Conservation (phyloP, 2,888 invertebrate species). For the Erannis defoliaria region DNA sequence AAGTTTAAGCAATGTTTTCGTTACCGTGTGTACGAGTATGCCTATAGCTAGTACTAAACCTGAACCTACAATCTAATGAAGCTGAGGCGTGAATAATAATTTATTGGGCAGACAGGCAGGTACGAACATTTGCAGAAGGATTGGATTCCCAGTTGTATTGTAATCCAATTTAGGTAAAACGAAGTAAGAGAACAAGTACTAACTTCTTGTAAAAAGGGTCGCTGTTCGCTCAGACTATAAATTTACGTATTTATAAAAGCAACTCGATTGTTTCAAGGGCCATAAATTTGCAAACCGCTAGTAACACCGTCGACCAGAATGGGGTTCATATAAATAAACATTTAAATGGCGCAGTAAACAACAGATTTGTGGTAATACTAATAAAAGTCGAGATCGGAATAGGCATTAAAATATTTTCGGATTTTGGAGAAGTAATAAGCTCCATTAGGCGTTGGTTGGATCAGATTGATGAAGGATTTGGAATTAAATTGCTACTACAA, state of each 20-base stretch:
- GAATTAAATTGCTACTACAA: no score
- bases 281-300: slow-evolving; percentile 35
- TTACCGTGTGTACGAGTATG: neutral
- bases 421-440: slow-evolving; percentile 2
- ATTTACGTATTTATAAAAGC: slow-evolving; percentile 39
- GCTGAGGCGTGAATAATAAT: slow-evolving; percentile 12
- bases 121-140: neutral
- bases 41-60: neutral
- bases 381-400: slow-evolving; percentile 14
- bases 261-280: slow-evolving; percentile 36
- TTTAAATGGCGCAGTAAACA: slow-evolving; percentile 11
- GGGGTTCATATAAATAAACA: slow-evolving; percentile 21
- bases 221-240: slow-evolving; percentile 23
- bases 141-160: neutral
- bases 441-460: neutral
- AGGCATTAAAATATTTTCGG: neutral
- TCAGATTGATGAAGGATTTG: neutral
- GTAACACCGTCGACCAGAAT: slow-evolving; percentile 19
- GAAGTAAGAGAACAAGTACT: neutral
- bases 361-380: slow-evolving; percentile 15
- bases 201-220: slow-evolving; percentile 16
- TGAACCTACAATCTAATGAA: neutral
- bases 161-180: slow-evolving; percentile 20
- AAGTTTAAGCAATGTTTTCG: no score
- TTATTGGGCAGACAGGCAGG: neutral